Evolutionary conservation across 2,113 vertebrate species (phyloP), one percentile per base, ranked within the genome.

Genomic region (Esox niger): DNA sequence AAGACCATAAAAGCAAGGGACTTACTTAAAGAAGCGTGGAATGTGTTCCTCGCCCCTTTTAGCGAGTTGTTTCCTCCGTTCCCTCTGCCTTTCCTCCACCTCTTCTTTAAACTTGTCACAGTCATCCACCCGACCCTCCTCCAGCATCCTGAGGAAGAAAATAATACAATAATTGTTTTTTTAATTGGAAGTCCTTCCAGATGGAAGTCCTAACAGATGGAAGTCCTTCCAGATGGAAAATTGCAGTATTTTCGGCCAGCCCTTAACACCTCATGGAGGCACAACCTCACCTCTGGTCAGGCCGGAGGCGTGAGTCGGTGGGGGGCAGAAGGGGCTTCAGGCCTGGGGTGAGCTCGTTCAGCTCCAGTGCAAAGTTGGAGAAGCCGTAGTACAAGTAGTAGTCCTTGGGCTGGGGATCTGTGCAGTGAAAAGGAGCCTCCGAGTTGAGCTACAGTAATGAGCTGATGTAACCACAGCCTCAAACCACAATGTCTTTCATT

Each of bases 21-120:
- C 86, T 84, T 29, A 96, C 95, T 88, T 93, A 91, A 98, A 98
- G 81, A 97, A 98, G 23, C 94, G 91, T 0, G 95, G 92, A 29
- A 88, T 83, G 79, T 98, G 94, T n/a, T 86, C 74, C 64, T 95
- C 91, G 66, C 93, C 93, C 75, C 77, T 94, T 70, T 97, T 95
- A 29, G 91, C 88, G 92, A 96, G 91, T 20, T 94, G 91, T 27
- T 92, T 91, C 70, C 94, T 92, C 52, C 93, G 83, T 47, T 95
- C 92, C 4, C 96, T 85, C 81, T 98, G 96, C 2, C 94, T 90
- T 86, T 94, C 92, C 82, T 98, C 96, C 1, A 97, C 92, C 59
- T 94, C 77, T 98, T 98, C 78, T 88, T 91, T 10, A 92, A 90
- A 76, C 96, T 95, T 0, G 94, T 93, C 0, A 43, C 38, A 43